Evolutionary conservation across 2,888 invertebrate genomes (phyloP).

Genomic region (Diadegma fenestrale): DNA sequence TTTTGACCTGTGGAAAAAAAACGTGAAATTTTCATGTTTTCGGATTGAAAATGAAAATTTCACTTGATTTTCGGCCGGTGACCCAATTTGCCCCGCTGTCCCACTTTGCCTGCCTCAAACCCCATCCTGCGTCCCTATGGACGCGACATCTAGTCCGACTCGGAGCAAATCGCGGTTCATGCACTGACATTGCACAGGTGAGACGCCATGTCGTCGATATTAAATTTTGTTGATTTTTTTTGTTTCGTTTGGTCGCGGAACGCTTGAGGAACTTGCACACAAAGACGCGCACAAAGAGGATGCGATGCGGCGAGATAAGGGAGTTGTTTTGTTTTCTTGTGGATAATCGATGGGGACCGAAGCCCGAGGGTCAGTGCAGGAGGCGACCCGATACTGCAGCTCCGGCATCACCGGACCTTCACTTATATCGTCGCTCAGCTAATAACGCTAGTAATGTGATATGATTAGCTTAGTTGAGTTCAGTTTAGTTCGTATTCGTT

Average conservation of each 20-base stretch:
- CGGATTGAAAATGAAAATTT: too few species aligned
- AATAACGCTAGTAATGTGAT: slow-evolving; percentile 85
- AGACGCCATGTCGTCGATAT: not conserved
- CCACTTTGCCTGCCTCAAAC: too few species aligned
- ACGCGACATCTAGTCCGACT: not conserved
- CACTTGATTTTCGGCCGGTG: too few species aligned
- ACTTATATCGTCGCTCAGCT: slow-evolving; percentile 84
- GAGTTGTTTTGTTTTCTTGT: slow-evolving; percentile 5
- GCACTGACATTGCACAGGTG: not conserved
- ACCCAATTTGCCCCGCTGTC: too few species aligned
- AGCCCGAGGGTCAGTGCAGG: slow-evolving; percentile 82
- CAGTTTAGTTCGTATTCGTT: slow-evolving; percentile 85
- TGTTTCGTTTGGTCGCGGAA: not conserved
- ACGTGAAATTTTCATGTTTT: too few species aligned
- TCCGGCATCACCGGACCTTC: slow-evolving; percentile 83
- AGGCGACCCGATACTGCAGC: slow-evolving; percentile 84
- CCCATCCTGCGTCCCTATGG: too few species aligned
- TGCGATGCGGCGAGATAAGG: not conserved
- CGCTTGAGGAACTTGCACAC: not conserved
- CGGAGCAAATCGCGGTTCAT: not conserved
- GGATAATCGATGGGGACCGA: slow-evolving; percentile 71
- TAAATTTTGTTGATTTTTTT: not conserved
- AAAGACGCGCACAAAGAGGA: not conserved
- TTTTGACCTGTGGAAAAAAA: too few species aligned
- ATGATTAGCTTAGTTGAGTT: slow-evolving; percentile 85